Percentiles rank a stretch among this genome's conserved stretches.
phyloP scores from a whole-genome alignment of 1,140 invertebrate genomes.

The Scylla paramamosain region DNA sequence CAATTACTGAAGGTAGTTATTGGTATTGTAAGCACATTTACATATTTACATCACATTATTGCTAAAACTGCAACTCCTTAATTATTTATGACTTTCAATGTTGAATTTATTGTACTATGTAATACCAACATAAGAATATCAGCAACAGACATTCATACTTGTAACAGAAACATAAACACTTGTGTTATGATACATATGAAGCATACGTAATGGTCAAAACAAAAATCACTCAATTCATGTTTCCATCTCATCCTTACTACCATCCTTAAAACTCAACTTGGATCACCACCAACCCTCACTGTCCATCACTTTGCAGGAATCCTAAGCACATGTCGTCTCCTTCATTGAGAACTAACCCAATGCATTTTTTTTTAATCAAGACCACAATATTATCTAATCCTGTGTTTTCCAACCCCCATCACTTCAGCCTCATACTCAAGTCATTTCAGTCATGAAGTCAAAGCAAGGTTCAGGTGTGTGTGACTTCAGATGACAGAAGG shows the following conservation, averaged over 20 bases:
- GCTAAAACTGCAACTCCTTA: neutral
- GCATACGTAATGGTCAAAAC: neutral
- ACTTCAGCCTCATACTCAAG: too few relatives aligned
- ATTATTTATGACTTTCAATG: conserved; percentile 1
- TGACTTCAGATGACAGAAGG: too few relatives aligned
- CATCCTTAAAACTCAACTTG: neutral
- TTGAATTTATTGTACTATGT: neutral
- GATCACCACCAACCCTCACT: too few relatives aligned
- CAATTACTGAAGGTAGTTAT: conserved; percentile 11
- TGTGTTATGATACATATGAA: neutral
- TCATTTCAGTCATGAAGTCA: too few relatives aligned
- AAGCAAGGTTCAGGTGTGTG: too few relatives aligned
- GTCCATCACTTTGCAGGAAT: too few relatives aligned
- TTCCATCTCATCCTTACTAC: neutral
- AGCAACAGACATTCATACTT: neutral
- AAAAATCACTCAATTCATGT: neutral
- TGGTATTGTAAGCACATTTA: neutral
- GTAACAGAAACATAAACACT: neutral
- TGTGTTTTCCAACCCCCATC: too few relatives aligned
- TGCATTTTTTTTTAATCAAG: too few relatives aligned
- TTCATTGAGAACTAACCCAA: too few relatives aligned
- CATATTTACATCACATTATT: neutral
- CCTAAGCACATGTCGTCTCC: too few relatives aligned
- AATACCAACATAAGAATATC: neutral
- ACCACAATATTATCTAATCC: too few relatives aligned